A percentile compares a stretch with the other conserved stretches of the same genome.
These are phyloP conservation scores for Spondyliosoma cantharus DNA, from an alignment of 2,797 vertebrate species.

Conservation along the genomic window DNA sequence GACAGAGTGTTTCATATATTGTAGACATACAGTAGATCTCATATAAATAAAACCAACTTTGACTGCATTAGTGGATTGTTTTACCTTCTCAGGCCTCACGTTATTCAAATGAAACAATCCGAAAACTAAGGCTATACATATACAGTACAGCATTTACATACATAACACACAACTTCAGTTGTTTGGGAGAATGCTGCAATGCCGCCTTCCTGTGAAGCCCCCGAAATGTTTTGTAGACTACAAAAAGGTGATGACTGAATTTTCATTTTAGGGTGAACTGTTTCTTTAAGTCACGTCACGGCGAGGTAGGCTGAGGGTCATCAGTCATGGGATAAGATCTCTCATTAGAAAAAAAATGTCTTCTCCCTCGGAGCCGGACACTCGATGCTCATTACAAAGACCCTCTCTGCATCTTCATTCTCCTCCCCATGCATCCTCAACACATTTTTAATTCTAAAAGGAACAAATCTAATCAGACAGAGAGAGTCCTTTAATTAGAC, in stretches of 20 bases:
- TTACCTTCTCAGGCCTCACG: no score
- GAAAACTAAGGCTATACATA: no score
- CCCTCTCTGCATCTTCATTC: conserved; percentile 39
- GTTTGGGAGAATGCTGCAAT: no score
- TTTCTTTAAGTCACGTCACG: conserved; percentile 11
- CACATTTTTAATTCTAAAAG: conserved; percentile 47
- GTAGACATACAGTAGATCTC: neutral
- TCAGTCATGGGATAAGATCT: conserved; percentile 35
- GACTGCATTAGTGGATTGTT: no score
- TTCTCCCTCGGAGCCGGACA: conserved; percentile 6
- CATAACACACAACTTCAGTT: no score
- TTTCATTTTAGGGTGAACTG: conserved; percentile 2
- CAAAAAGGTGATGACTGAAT: no score
- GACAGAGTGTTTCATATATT: neutral
- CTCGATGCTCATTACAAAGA: conserved; percentile 9
- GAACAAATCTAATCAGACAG: conserved; percentile 54
- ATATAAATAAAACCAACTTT: no score
- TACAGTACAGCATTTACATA: no score
- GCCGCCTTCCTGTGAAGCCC: no score
- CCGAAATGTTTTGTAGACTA: no score
- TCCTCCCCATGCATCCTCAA: conserved; percentile 41
- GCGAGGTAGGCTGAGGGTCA: conserved; percentile 1
- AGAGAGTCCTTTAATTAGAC: conserved; percentile 53
- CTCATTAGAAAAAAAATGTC: conserved; percentile 26
- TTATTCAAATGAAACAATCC: no score